phyloP scores from a whole-genome alignment of 2,113 vertebrate species.

The Spizaetus ornatus region DNA sequence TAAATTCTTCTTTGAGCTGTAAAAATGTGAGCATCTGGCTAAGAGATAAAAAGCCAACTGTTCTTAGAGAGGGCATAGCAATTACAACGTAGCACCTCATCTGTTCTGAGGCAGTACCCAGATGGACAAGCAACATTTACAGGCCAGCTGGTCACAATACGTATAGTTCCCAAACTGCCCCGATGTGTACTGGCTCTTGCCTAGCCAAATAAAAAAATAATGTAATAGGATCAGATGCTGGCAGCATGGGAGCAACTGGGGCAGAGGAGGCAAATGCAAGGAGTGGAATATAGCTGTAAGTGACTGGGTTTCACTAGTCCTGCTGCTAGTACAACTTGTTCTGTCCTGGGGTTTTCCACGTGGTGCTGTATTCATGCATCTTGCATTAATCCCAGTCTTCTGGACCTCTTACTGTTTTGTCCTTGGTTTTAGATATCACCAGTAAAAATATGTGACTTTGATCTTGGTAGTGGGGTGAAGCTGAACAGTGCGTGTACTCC shows the following conservation, averaged over 20 bases:
- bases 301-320: background rate
- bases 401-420: background rate
- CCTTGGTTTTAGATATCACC: conserved; percentile 82
- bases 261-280: background rate
- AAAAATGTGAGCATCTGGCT: background rate
- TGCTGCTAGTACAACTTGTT: background rate
- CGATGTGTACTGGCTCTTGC: background rate
- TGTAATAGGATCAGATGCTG: background rate
- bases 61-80: background rate
- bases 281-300: background rate
- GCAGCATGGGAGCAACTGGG: background rate
- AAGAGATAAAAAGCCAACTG: background rate
- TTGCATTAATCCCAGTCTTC: background rate
- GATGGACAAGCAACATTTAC: background rate
- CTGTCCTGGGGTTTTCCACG: background rate
- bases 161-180: background rate
- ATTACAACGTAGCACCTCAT: background rate
- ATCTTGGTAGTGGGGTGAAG: conserved; percentile 94
- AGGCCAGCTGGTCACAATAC: background rate
- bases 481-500: conserved; percentile 92
- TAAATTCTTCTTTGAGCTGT: background rate
- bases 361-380: background rate
- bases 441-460: conserved; percentile 98
- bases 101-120: background rate
- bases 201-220: background rate